Base-by-base conservation (phyloP, 2,797 vertebrate genomes). In the Malurus splendens region DNA sequence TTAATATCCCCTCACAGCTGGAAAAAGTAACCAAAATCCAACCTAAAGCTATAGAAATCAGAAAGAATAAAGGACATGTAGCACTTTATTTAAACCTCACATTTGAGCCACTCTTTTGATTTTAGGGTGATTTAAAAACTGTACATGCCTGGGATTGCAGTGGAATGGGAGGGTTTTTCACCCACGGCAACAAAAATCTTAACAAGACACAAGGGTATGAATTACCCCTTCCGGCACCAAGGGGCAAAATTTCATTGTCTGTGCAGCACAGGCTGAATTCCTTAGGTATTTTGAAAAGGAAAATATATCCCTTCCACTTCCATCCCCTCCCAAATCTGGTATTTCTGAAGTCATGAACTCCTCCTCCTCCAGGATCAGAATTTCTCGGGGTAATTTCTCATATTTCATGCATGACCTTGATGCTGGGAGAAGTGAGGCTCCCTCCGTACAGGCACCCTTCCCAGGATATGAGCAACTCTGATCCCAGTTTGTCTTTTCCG, bases 301-400 rank as follows among this genome's bases (percentile, higher is more conserved):
- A 92, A 93, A 89, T 82, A 83, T 39, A 89, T 89, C 87, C 77
- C 80, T 93, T 87, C 56, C 51, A 74, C 66, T 90, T 89, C 82
- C 86, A 90, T 91, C 89, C 89, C 93, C 95, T 93, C 92, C 95
- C 93, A 93, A 81, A 93, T 89, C 86, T 93, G 94, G 90, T 86
- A 94, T 95, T 95, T 95, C 92, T 92, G 89, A 93, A 95, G 89
- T 93, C 91, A 95, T 93, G 94, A 95, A 95, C 92, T 94, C 62
- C 92, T 92, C 87, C 90, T 94, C 72, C 82, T 93, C 62, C 82
- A 90, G 80, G 71, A 95, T 87, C 91, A 90, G 71, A 86, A 90
- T 93, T 94, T 94, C 93, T 89, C 65, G 4, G 90, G 85, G 80
- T 83, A 93, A 93, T 90, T 87, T 93, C 93, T 94, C 92, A 82